Evolutionary conservation across 2,888 invertebrate genomes (phyloP), one percentile per base, ranked within the genome.

Genomic region (Smittia aterrima): DNA sequence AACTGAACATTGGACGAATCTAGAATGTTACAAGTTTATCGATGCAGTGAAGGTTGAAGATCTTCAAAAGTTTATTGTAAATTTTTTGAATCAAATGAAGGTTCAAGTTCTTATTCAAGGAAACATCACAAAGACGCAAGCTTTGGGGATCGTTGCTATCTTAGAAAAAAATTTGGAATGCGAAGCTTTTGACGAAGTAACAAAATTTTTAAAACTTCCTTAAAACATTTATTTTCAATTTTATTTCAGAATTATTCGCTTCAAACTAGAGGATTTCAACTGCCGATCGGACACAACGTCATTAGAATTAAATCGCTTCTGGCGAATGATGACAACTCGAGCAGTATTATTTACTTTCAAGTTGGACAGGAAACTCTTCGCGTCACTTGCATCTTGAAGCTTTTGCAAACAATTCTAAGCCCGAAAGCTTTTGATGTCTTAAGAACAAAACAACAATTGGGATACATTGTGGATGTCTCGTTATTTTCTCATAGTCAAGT

Each of bases 321-420:
- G 82, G 82, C 84, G 1, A 84, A 85, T 2, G 94, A 95, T 77
- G 85, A 87, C 0, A 96, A 95, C 83, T 93, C 93, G 13, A 87
- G 91, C 74, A 87, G 95, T 38, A 89, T 89, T 9, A 94, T 94
- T 85, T 95, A 94, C 83, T 96, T 95, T 83, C 96, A 96, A 81
- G 87, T 87, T 20, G 91, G 89, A 1, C 84, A 86, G 0, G 85
- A 86, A 62, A 86, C 86, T 0, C 81, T 91, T 1, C 84, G 83
- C 18, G 86, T 87, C 75, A 87, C 87, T 64, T 88, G 88, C 75
- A 86, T 90, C 0, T 85, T 93, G 1, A 92, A 95, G 81, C 81
- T 95, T 38, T 82, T 95, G 32, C 88, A 90, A 86, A 92, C 92
- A 85, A 83, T 93, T 75, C 92, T 95, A 85, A 91, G 93, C 80